Evolutionary conservation across 2,888 invertebrate genomes (phyloP).

Genomic region (Girardia tigrina): DNA sequence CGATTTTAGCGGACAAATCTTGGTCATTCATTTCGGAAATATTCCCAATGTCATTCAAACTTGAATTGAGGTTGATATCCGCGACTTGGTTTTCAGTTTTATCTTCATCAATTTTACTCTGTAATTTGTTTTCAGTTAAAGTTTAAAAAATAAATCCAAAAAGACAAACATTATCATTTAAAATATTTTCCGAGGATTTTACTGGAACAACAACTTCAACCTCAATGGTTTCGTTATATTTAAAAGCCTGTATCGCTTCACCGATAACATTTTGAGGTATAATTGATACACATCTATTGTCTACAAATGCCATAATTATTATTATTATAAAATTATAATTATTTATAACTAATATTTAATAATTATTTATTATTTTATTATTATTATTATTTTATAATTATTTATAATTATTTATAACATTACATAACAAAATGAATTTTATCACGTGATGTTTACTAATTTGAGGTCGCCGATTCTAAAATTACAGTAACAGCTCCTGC

Average conservation of each 20-base stretch:
- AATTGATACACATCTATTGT: slow-evolving; percentile 43
- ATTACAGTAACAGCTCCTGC: no score
- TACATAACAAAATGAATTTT: no score
- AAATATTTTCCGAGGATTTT: no score
- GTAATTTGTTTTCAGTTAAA: no score
- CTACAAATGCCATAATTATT: slow-evolving; percentile 38
- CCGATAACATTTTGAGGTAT: slow-evolving; percentile 43
- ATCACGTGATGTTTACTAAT: no score
- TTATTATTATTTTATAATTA: neutral
- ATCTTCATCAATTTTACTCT: neutral
- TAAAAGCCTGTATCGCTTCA: slow-evolving; percentile 46
- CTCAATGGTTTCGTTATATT: slow-evolving; percentile 42
- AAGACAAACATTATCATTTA: no score
- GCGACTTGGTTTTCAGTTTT: neutral
- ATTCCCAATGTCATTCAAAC: neutral
- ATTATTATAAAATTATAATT: no score
- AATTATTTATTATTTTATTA: neutral
- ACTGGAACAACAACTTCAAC: neutral
- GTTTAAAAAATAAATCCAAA: no score
- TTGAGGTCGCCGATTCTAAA: no score
- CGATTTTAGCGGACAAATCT: no score
- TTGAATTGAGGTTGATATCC: neutral
- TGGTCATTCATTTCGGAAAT: no score
- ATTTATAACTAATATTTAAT: neutral
- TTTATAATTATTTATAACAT: no score